phyloP scores from a whole-genome alignment of 1,140 invertebrate species.

The Bombus affinis region DNA sequence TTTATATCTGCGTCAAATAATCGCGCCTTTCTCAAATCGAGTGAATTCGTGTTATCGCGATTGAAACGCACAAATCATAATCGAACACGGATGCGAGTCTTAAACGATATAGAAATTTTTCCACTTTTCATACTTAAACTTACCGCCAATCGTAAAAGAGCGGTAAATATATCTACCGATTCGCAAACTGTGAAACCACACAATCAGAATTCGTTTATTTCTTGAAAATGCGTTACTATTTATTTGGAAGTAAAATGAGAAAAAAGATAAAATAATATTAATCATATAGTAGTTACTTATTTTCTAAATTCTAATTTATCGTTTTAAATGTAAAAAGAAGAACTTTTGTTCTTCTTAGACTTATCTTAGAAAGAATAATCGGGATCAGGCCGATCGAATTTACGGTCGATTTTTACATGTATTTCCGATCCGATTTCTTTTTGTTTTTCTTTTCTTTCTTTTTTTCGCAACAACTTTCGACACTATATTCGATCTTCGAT shows the following conservation, averaged over 20 bases:
- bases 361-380: neutral
- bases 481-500: conserved; percentile 9
- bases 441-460: neutral
- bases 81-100: neutral
- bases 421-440: neutral
- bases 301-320: conserved; percentile 23
- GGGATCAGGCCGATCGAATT: neutral
- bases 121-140: conserved; percentile 38
- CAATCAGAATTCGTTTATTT: neutral
- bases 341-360: neutral
- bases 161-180: neutral
- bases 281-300: conserved; percentile 18
- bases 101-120: conserved; percentile 26
- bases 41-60: neutral
- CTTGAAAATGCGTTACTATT: neutral
- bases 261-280: neutral
- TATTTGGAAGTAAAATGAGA: conserved; percentile 30
- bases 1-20: conserved; percentile 28
- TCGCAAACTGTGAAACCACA: conserved; percentile 24
- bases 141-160: too few species aligned
- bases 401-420: neutral
- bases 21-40: neutral
- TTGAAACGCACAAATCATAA: conserved; percentile 40
- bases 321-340: neutral
- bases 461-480: conserved; percentile 5